These are phyloP conservation scores for Oophaga sylvatica DNA, from an alignment of 2,797 vertebrate genomes.

Conservation along the genomic window DNA sequence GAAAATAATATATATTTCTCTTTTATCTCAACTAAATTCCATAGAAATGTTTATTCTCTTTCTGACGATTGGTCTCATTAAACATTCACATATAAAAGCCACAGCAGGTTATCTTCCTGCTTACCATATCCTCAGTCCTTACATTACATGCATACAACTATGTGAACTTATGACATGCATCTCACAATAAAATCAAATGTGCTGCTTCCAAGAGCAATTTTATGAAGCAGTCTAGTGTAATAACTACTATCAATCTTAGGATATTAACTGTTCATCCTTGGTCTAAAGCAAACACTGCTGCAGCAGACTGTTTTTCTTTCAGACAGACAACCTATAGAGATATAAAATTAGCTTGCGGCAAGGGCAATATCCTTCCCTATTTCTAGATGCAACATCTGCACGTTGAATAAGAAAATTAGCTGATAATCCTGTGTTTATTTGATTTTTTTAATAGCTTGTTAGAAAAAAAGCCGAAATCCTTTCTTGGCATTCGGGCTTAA, in stretches of 20 bases:
- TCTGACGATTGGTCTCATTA: conserved; percentile 25
- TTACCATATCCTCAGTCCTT: conserved; percentile 33
- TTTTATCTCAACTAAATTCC: conserved; percentile 6
- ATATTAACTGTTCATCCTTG: conserved; percentile 37
- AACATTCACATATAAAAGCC: conserved; percentile 16
- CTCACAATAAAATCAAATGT: conserved; percentile 56
- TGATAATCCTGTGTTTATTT: conserved; percentile 60
- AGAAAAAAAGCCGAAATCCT: conserved; percentile 16
- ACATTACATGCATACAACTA: conserved; percentile 49
- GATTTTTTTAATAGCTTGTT: conserved; percentile 44
- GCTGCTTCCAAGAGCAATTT: conserved; percentile 51
- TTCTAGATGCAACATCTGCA: conserved; percentile 51
- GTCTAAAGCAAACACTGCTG: conserved; percentile 45
- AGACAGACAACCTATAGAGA: conserved; percentile 55
- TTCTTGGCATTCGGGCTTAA: conserved; percentile 14
- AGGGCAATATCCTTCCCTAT: conserved; percentile 48
- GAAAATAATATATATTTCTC: background rate
- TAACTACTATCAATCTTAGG: conserved; percentile 52
- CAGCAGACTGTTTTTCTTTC: conserved; percentile 55
- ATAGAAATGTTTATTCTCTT: background rate
- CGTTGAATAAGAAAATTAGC: conserved; percentile 50
- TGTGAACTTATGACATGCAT: conserved; percentile 56
- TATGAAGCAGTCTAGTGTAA: conserved; percentile 38
- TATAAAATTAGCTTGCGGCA: conserved; percentile 50
- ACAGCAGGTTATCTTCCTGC: conserved; percentile 29